Evolutionary conservation across 2,113 vertebrate genomes (phyloP).

Genomic region (Hystrix cristata): DNA sequence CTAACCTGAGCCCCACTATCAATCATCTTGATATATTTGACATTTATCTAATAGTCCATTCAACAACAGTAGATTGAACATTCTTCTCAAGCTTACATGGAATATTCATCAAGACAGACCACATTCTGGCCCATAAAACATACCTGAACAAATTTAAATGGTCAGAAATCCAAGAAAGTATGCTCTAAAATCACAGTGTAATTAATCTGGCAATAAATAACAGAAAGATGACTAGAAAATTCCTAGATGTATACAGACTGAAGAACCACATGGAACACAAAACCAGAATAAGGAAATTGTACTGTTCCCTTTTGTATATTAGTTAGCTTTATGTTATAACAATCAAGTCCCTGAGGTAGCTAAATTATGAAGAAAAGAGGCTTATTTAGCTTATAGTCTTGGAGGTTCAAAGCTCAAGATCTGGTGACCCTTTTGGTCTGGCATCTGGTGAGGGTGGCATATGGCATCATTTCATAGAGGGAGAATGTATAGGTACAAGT

Average conservation of each 20-base stretch:
- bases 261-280: not conserved
- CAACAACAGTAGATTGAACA: not conserved
- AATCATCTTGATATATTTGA: conserved; percentile 52
- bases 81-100: not conserved
- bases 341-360: not conserved
- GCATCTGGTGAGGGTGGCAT: not conserved
- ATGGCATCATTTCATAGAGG: not conserved
- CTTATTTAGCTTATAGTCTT: not conserved
- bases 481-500: not conserved
- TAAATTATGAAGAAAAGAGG: not conserved
- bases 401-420: not conserved
- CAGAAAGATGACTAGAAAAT: not conserved
- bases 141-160: not conserved
- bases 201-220: conserved; percentile 38
- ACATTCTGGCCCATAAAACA: conserved; percentile 30
- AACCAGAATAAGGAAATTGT: not conserved
- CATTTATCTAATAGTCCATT: conserved; percentile 43
- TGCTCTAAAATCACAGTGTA: not conserved
- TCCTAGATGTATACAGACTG: not conserved
- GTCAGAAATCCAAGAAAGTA: not conserved
- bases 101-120: not conserved
- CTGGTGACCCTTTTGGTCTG: not conserved
- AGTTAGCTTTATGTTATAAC: not conserved
- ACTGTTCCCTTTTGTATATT: not conserved
- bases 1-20: conserved; percentile 16